phyloP scores from a whole-genome alignment of 2,888 invertebrate species.

The Megastigmus dorsalis region DNA sequence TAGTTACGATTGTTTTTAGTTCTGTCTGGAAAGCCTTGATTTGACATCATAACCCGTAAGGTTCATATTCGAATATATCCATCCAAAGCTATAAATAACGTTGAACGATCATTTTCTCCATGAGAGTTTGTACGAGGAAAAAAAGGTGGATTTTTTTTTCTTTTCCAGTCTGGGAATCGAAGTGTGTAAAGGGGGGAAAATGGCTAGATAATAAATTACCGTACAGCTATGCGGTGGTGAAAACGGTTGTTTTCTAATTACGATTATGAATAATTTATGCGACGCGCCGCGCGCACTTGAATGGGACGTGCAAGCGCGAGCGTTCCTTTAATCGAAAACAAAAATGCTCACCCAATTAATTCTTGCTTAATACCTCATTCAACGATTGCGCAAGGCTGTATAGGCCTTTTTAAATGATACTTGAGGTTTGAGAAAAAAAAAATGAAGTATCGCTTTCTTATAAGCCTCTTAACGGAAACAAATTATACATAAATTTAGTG shows the following conservation, averaged over 20 bases:
- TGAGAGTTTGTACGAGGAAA: no score
- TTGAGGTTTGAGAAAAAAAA: constrained; percentile 3
- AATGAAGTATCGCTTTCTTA: not conserved
- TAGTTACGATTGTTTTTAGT: constrained; percentile 2
- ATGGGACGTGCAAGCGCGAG: no score
- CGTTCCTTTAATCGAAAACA: constrained; percentile 1
- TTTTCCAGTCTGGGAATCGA: no score
- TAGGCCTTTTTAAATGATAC: constrained; percentile 3
- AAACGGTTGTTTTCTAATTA: constrained; percentile 40
- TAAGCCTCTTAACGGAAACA: not conserved
- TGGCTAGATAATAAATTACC: constrained; percentile 13
- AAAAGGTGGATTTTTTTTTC: no score
- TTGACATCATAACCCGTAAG: no score
- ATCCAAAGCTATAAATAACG: no score
- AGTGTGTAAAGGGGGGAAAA: no score
- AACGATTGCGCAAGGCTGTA: not conserved
- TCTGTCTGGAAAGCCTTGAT: not conserved
- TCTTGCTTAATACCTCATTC: constrained; percentile 22
- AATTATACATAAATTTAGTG: constrained; percentile 16
- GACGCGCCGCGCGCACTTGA: not conserved
- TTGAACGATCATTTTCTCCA: no score
- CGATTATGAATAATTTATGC: constrained; percentile 49
- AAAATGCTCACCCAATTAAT: constrained; percentile 33
- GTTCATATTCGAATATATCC: no score
- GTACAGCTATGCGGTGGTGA: not conserved